These are phyloP conservation scores for Ennomos erosarius DNA, from an alignment of 2,888 invertebrate species.

Conservation along the genomic window DNA sequence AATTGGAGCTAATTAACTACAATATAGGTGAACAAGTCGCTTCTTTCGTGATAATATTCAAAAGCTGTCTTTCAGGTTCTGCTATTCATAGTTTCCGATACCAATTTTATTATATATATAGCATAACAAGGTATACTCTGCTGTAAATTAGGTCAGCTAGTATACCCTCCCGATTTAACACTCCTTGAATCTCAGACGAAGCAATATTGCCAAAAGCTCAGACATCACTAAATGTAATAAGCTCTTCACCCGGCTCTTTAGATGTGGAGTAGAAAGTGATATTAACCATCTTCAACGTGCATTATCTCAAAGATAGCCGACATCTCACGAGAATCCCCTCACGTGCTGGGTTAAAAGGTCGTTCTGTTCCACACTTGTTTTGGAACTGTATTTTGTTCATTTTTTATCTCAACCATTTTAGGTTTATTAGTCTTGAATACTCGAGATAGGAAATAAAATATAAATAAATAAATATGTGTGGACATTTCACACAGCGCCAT, in stretches of 20 bases:
- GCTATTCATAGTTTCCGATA: conserved; percentile 4
- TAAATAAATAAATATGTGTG: no score
- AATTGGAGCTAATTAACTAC: conserved; percentile 30
- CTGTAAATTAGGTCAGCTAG: no score
- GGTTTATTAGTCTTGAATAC: no score
- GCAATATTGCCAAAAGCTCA: conserved; percentile 7
- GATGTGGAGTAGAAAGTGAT: conserved; percentile 38
- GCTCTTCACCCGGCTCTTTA: conserved; percentile 16
- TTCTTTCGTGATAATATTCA: conserved; percentile 14
- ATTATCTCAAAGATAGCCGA: conserved; percentile 43
- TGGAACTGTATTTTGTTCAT: conserved; percentile 20
- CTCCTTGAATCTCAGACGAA: neutral
- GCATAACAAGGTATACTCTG: no score
- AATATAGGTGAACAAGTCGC: conserved; percentile 26
- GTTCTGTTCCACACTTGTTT: conserved; percentile 35
- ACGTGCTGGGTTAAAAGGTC: conserved; percentile 61
- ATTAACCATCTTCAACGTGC: conserved; percentile 34
- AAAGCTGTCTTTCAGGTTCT: conserved; percentile 4
- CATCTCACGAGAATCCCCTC: conserved; percentile 43
- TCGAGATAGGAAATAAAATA: no score
- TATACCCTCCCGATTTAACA: neutral
- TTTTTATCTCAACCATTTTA: neutral
- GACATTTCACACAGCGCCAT: no score
- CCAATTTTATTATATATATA: no score
- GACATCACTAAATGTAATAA: conserved; percentile 9